Conservation (phyloP, 2,888 invertebrate genomes). For the Linnaemya vulpina region DNA sequence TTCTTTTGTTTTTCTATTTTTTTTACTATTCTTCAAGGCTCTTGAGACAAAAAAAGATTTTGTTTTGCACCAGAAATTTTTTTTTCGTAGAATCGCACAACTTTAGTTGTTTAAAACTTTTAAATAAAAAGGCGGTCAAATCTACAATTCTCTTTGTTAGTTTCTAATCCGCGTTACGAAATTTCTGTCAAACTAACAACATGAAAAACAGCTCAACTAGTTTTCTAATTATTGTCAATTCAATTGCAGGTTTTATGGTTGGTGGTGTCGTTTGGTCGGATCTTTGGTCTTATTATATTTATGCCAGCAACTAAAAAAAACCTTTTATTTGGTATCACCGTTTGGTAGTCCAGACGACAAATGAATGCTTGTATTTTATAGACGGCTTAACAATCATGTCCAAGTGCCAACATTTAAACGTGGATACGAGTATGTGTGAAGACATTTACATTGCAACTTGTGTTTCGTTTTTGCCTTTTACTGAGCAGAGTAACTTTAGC, state of each 20-base stretch:
- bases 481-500: background rate
- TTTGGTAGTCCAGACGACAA: conserved; percentile 42
- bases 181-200: background rate
- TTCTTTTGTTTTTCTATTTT: too few species aligned
- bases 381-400: background rate
- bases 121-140: too few species aligned
- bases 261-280: background rate
- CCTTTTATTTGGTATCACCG: conserved; percentile 62
- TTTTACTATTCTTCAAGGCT: too few species aligned
- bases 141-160: background rate
- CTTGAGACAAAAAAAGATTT: too few species aligned
- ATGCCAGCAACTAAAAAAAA: conserved; percentile 34
- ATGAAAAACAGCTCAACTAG: conserved; percentile 45
- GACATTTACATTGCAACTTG: conserved; percentile 20
- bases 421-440: conserved; percentile 27
- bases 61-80: too few species aligned
- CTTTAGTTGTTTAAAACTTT: too few species aligned
- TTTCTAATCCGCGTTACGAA: background rate
- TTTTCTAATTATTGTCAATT: conserved; percentile 59
- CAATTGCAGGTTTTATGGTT: conserved; percentile 41
- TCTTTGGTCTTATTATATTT: conserved; percentile 6
- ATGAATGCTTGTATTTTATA: conserved; percentile 29
- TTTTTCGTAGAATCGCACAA: too few species aligned
- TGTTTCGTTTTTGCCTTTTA: background rate
- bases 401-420: background rate